These are phyloP conservation scores for Ptychadena robeensis DNA, from an alignment of 2,797 vertebrate species.

Conservation along the genomic window DNA sequence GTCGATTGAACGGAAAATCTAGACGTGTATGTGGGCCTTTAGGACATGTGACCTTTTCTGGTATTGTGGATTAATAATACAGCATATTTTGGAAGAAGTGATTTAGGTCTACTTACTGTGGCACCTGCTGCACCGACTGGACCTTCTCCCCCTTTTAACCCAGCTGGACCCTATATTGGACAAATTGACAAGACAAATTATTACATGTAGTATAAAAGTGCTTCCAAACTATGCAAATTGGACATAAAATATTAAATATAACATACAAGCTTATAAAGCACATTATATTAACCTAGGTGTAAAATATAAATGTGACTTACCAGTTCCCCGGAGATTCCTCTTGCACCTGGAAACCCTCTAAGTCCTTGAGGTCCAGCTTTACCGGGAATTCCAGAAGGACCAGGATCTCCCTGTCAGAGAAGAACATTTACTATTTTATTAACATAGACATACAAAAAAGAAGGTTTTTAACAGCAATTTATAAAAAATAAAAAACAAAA, in stretches of 20 bases:
- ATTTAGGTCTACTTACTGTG: constrained; percentile 74
- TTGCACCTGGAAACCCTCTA: constrained; percentile 83
- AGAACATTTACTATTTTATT: background rate
- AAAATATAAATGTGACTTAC: constrained; percentile 71
- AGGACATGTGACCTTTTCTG: no score
- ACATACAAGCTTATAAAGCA: background rate
- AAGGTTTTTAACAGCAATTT: no score
- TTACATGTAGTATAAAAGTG: background rate
- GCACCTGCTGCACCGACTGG: constrained; percentile 79
- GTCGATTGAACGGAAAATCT: no score
- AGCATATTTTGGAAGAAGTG: background rate
- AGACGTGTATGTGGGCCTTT: no score
- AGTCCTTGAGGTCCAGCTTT: constrained; percentile 86
- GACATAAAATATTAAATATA: background rate
- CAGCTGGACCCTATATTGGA: constrained; percentile 80
- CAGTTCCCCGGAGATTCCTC: constrained; percentile 80
- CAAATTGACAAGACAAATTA: background rate
- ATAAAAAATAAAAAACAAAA: no score
- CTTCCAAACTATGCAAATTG: no score
- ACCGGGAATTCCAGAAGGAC: constrained; percentile 80
- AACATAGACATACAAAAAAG: background rate
- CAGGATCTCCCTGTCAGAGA: constrained; percentile 84
- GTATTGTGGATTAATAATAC: no score
- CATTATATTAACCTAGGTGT: background rate
- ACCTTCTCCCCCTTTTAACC: constrained; percentile 90